Evolutionary conservation across 2,888 invertebrate species (phyloP), one percentile per base, ranked within the genome.

Genomic region (Peribatodes rhomboidaria): DNA sequence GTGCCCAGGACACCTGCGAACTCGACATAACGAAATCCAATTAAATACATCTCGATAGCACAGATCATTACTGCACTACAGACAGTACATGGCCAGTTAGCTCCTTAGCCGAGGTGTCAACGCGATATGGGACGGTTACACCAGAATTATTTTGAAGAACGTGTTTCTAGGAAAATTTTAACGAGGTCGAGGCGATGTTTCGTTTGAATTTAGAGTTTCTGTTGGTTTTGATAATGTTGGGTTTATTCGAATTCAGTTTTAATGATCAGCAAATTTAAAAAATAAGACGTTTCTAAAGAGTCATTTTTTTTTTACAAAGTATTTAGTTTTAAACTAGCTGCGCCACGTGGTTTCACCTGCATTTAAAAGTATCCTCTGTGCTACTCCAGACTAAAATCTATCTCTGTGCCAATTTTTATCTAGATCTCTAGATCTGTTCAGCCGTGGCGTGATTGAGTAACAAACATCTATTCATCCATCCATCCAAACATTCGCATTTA

Each of bases 11-110:
- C 88, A 90, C 88, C 87, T 89, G 90, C 86, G 83, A 83, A 77
- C 78, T 79, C 77, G 78, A 84, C 84, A 83, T 84, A 86, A 85
- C 87, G 85, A 87, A 87, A 84, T 77, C 89, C 89, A 89, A 89
- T 92, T 93, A 92, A 92, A 91, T 90, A 90, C 88, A 93, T 93
- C 93, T 90, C 83, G 93, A 93, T 92, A 86, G 84, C 80, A 75
- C 77, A 73, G 87, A 89, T 91, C 90, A 90, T 89, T 90, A 89
- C 83, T 77, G 84, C 60, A 53, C 77, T 82, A 87, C 64, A 56
- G 77, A 87, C 64, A 56, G 77, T 82, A 87, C 86, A 83, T 73
- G 71, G 74, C 84, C 86, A 84, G 88, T 87, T 86, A 87, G 80
- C 83, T 83, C 82, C 82, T 85, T 85, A 82, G 72, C 75, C 75